Evolutionary conservation across 1,140 invertebrate species (phyloP), one percentile per base, ranked within the genome.

Genomic region (Cepaea nemoralis): DNA sequence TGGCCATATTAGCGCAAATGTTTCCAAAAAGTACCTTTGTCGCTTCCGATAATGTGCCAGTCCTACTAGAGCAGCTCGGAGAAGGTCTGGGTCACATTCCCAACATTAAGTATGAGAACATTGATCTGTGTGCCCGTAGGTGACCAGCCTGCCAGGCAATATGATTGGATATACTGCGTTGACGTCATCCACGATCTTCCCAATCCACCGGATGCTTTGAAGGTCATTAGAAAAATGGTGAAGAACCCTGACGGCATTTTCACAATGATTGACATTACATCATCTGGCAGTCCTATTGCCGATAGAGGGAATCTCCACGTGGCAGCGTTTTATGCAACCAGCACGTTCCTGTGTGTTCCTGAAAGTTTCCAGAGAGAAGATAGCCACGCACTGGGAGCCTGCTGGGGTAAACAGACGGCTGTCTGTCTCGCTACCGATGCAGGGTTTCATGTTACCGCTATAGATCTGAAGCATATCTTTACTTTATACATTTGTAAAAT

Each of bases 171-270:
- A 14, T 79, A 40, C 40, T 67, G 59, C 31, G n/a, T 22, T 27
- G 59, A 79, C 31, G 77, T 79, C 40, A 79, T 79, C 5, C 77
- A 79, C n/a, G 59, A 69, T 42, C 59, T 79, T 16, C 77, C 77
- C 33, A 45, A 79, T 27, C 77, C 77, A 0, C 40, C 69, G 33
- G 63, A 42, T 16, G 63, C 77, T 45, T 31, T 79, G 5, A 40
- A 79, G 39, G 63, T 59, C 3, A 79, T 79, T 1, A 24, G 42
- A n/a, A 33, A 42, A 10, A 24, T 79, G 1, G 2, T 79, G n/a
- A 67, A 69, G 39, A 10, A 50, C 27, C n/a, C 42, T 1, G 37
- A 35, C 39, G 77, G 77, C 1, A 37, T 79, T 22, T 79, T 67
- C 40, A 69, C 40, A 19, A 40, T 79, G 63, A 45, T 79, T 1